These are phyloP conservation scores for Chromoteleia sp. DNA, from an alignment of 2,888 invertebrate genomes.

Conservation along the genomic window DNA sequence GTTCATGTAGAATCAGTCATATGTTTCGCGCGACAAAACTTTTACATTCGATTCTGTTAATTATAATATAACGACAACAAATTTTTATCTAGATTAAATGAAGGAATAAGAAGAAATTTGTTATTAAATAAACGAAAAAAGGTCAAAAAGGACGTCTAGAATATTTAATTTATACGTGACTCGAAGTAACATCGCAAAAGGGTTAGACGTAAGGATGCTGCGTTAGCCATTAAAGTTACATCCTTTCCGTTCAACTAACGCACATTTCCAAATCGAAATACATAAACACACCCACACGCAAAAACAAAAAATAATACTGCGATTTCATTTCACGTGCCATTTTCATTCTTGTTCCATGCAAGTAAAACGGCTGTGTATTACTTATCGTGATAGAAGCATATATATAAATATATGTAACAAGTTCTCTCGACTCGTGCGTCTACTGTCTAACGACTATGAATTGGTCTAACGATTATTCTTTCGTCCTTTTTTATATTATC, in stretches of 20 bases:
- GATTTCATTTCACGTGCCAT: constrained; percentile 71
- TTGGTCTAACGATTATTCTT: constrained; percentile 68
- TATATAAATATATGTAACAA: constrained; percentile 65
- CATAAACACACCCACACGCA: constrained; percentile 8
- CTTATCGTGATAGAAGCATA: constrained; percentile 69
- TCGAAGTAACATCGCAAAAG: constrained; percentile 15
- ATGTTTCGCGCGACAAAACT: constrained; percentile 17
- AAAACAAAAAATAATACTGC: constrained; percentile 40
- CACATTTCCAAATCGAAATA: constrained; percentile 39
- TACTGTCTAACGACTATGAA: constrained; percentile 68
- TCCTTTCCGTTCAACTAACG: constrained; percentile 38
- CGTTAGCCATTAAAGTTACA: constrained; percentile 41
- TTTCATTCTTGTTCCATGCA: constrained; percentile 70
- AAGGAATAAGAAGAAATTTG: background rate
- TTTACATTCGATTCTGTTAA: constrained; percentile 26
- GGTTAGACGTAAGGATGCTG: constrained; percentile 49
- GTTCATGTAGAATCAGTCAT: constrained; percentile 42
- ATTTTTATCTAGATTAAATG: constrained; percentile 21
- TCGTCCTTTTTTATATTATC: constrained; percentile 68
- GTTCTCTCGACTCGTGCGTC: constrained; percentile 67
- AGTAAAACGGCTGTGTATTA: constrained; percentile 71
- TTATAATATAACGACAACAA: constrained; percentile 12
- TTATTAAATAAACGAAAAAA: constrained; percentile 15
- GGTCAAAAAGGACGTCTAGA: constrained; percentile 50
- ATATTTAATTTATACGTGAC: constrained; percentile 43